phyloP scores from a whole-genome alignment of 2,888 invertebrate genomes.

The Drosophila meridiana region DNA sequence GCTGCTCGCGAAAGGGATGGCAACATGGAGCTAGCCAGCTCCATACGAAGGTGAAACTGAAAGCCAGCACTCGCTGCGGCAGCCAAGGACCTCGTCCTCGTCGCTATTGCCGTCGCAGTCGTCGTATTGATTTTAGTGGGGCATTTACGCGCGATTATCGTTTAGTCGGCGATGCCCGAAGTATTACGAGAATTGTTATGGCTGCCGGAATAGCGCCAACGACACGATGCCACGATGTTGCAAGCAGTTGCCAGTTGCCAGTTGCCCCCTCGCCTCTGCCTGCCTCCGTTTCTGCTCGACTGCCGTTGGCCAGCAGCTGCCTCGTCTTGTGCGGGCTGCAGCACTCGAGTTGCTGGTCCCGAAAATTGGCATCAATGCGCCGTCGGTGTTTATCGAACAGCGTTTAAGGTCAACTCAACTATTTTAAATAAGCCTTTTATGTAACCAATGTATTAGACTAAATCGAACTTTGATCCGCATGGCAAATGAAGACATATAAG shows the following conservation, averaged over 20 bases:
- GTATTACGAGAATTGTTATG: slow-evolving; percentile 84
- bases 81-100: slow-evolving; percentile 30
- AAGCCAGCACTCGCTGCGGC: slow-evolving; percentile 41
- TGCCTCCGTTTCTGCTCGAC: slow-evolving; percentile 4
- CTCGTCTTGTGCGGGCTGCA: slow-evolving; percentile 28
- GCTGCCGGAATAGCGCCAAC: slow-evolving; percentile 77
- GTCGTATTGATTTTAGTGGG: slow-evolving; percentile 85
- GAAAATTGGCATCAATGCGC: slow-evolving; percentile 29
- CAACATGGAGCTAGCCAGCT: slow-evolving; percentile 44
- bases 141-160: slow-evolving; percentile 85
- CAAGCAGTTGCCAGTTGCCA: slow-evolving; percentile 63
- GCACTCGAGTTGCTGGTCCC: slow-evolving; percentile 42
- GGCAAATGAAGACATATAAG: not conserved
- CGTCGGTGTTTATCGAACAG: slow-evolving; percentile 32
- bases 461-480: not conserved
- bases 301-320: slow-evolving; percentile 16
- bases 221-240: slow-evolving; percentile 65
- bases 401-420: slow-evolving; percentile 32
- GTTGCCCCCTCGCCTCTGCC: not conserved
- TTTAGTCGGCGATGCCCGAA: slow-evolving; percentile 83
- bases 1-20: slow-evolving; percentile 57
- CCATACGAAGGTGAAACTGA: slow-evolving; percentile 67
- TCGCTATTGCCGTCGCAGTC: slow-evolving; percentile 56
- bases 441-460: not conserved
- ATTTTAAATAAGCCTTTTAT: slow-evolving; percentile 12